These are phyloP conservation scores for Mus spicilegus DNA, from an alignment of 2,113 vertebrate genomes.

Conservation along the genomic window DNA sequence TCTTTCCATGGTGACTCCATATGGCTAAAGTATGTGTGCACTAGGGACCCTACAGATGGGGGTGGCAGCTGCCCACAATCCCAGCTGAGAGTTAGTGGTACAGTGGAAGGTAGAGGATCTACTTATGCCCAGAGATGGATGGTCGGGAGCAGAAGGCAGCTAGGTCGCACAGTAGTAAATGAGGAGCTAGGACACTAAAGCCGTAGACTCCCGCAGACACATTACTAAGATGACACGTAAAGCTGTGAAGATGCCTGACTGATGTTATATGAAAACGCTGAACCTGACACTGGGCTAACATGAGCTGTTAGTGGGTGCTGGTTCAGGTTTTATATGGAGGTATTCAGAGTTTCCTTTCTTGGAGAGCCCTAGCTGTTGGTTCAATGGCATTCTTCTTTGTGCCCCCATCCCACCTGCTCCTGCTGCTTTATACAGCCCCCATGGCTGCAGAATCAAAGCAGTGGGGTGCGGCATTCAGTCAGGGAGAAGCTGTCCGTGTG, in stretches of 20 bases:
- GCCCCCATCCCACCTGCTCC: not conserved
- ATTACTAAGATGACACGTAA: too few species aligned
- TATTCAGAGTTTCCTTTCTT: accelerated
- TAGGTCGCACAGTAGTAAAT: not conserved
- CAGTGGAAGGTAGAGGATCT: not conserved
- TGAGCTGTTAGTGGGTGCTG: not conserved
- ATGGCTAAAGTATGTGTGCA: not conserved
- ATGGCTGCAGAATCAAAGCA: not conserved
- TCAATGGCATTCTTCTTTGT: not conserved
- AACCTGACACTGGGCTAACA: accelerated
- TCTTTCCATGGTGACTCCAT: not conserved
- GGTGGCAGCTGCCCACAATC: not conserved
- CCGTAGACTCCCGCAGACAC: accelerated
- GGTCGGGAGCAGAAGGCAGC: not conserved
- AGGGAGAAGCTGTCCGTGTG: not conserved
- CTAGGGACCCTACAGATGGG: not conserved
- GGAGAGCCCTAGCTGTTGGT: accelerated
- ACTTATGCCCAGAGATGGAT: not conserved
- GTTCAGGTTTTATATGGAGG: not conserved
- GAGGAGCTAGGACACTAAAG: not conserved
- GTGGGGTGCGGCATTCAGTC: accelerated
- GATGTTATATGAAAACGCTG: accelerated
- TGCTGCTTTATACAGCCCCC: not conserved
- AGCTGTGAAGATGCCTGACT: not conserved
- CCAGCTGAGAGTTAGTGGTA: not conserved